phyloP scores from a whole-genome alignment of 2,888 invertebrate genomes.

The Caenorhabditis drosophilae region DNA sequence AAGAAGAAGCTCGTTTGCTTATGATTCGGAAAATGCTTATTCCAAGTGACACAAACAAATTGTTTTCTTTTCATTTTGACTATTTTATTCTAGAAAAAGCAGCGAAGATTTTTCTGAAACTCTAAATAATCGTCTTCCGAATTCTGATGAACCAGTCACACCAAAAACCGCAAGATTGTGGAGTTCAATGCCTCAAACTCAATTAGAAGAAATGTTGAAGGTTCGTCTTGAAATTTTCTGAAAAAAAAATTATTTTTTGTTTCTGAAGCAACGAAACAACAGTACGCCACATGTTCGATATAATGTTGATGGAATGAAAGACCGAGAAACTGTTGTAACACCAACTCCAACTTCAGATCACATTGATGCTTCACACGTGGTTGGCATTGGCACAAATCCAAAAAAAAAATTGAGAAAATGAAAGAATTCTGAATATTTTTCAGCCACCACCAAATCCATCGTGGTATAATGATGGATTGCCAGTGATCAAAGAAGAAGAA shows the following conservation, averaged over 20 bases:
- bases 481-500: constrained; percentile 55
- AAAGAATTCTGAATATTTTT: neutral
- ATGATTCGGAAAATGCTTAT: constrained; percentile 12
- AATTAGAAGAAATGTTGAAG: constrained; percentile 36
- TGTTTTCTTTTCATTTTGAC: neutral
- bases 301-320: constrained; percentile 31
- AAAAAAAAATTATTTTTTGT: neutral
- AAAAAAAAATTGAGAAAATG: no score
- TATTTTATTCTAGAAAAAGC: constrained; percentile 14
- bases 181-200: constrained; percentile 33
- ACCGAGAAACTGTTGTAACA: constrained; percentile 1
- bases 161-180: constrained; percentile 27
- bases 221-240: neutral
- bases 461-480: constrained; percentile 49
- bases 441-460: constrained; percentile 11
- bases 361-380: constrained; percentile 13
- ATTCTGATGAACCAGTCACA: constrained; percentile 7
- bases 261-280: constrained; percentile 2
- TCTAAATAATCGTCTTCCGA: constrained; percentile 9
- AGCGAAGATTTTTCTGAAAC: constrained; percentile 6
- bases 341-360: constrained; percentile 18
- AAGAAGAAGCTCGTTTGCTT: constrained; percentile 18
- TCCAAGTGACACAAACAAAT: neutral
- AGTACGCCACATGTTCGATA: constrained; percentile 13
- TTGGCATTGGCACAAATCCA: no score